Percentiles rank a stretch among this genome's conserved stretches.
Conservation (phyloP, 2,113 vertebrate species). For the Eretmochelys imbricata region DNA sequence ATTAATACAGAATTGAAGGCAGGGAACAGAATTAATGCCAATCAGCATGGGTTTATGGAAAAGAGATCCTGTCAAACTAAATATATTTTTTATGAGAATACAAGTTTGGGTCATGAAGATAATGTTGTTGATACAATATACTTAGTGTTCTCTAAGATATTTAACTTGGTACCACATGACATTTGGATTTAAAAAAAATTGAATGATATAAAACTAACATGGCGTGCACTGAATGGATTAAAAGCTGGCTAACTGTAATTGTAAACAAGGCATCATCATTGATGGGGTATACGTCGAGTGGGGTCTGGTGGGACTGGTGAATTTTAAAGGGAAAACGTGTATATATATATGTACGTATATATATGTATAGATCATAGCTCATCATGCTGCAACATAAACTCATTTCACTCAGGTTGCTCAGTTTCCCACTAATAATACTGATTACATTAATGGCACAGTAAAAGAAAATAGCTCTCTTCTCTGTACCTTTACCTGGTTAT, state of each 20-base stretch:
- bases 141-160: neutral
- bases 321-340: neutral
- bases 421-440: too few relatives aligned
- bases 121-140: neutral
- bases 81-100: too few relatives aligned
- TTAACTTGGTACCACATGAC: neutral
- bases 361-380: too few relatives aligned
- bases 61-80: too few relatives aligned
- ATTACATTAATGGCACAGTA: too few relatives aligned
- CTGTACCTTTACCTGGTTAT: too few relatives aligned
- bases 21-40: neutral
- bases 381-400: too few relatives aligned
- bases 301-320: neutral
- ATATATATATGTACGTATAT: too few relatives aligned
- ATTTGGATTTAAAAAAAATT: too few relatives aligned
- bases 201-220: neutral
- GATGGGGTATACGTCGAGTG: neutral
- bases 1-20: neutral
- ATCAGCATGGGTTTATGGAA: neutral
- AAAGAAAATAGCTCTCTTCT: too few relatives aligned
- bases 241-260: neutral
- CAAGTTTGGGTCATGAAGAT: neutral
- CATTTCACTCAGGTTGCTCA: too few relatives aligned
- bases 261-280: neutral
- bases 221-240: neutral